Evolutionary conservation across 2,888 invertebrate species (phyloP).

Genomic region (Corbicula japonica): DNA sequence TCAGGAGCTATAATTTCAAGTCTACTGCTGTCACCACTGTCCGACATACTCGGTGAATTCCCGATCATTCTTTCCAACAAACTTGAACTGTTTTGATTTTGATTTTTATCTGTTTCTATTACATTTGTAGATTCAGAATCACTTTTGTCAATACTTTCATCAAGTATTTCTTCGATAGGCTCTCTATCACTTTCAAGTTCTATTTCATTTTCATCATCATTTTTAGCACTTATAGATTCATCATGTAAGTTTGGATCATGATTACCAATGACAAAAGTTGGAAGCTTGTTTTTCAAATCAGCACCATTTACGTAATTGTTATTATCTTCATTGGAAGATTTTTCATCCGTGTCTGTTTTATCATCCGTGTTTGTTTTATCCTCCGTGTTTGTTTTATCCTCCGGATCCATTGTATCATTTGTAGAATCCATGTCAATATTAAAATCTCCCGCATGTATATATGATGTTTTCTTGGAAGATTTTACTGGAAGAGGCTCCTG

Average conservation of each 20-base stretch:
- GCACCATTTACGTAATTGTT: constrained; percentile 5
- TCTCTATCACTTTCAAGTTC: not conserved
- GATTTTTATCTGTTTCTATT: constrained; percentile 9
- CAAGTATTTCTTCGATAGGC: no score
- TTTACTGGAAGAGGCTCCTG: constrained; percentile 44
- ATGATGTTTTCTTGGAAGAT: constrained; percentile 19
- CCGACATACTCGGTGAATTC: no score
- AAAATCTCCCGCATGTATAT: no score
- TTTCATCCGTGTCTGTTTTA: constrained; percentile 16
- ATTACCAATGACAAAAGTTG: not conserved
- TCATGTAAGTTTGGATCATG: not conserved
- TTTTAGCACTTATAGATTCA: not conserved
- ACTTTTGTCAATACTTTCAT: not conserved
- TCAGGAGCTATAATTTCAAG: not conserved
- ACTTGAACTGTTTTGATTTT: no score
- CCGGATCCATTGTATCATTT: no score
- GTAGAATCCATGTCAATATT: no score
- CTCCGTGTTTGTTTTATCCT: not conserved
- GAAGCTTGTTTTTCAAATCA: not conserved
- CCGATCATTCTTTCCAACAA: no score
- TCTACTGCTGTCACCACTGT: no score
- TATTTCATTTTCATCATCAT: not conserved
- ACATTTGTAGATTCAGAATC: constrained; percentile 18
- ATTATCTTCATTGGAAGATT: constrained; percentile 24
- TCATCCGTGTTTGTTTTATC: constrained; percentile 3